phyloP scores from a whole-genome alignment of 2,888 invertebrate genomes.

The Cataglyphis altisquamis region DNA sequence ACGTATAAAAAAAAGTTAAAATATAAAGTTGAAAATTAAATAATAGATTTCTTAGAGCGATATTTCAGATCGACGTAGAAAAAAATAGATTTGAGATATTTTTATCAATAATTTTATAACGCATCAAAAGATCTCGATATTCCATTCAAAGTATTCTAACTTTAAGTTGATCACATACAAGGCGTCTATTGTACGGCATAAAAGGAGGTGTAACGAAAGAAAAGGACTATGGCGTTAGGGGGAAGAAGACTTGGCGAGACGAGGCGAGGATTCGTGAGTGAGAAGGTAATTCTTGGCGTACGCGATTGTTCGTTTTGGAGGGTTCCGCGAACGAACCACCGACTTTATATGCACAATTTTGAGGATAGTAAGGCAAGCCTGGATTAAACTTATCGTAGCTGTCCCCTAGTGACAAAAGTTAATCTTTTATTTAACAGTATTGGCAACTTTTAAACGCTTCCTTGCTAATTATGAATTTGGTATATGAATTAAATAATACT shows the following conservation, averaged over 20 bases:
- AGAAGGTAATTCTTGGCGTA: conserved; percentile 78
- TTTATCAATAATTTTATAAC: neutral
- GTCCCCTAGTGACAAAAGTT: conserved; percentile 24
- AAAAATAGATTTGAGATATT: neutral
- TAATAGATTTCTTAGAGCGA: neutral
- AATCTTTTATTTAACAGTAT: conserved; percentile 15
- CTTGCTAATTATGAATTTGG: conserved; percentile 40
- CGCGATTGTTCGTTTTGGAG: conserved; percentile 80
- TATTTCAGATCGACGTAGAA: neutral
- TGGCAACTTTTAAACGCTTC: conserved; percentile 34
- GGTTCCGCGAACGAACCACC: conserved; percentile 74
- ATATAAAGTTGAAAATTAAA: neutral
- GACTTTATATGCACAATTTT: conserved; percentile 61
- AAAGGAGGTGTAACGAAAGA: conserved; percentile 39
- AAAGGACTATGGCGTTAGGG: conserved; percentile 33
- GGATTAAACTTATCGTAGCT: conserved; percentile 56
- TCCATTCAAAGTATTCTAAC: neutral
- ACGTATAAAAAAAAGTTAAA: neutral
- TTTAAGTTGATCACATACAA: neutral
- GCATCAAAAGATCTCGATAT: neutral
- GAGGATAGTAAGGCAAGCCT: conserved; percentile 57
- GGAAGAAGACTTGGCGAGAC: conserved; percentile 40
- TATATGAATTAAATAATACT: conserved; percentile 17
- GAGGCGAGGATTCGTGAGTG: conserved; percentile 72
- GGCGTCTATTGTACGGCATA: neutral